These are phyloP conservation scores for Saturnia japonica DNA, from an alignment of 2,888 invertebrate species.

Conservation along the genomic window DNA sequence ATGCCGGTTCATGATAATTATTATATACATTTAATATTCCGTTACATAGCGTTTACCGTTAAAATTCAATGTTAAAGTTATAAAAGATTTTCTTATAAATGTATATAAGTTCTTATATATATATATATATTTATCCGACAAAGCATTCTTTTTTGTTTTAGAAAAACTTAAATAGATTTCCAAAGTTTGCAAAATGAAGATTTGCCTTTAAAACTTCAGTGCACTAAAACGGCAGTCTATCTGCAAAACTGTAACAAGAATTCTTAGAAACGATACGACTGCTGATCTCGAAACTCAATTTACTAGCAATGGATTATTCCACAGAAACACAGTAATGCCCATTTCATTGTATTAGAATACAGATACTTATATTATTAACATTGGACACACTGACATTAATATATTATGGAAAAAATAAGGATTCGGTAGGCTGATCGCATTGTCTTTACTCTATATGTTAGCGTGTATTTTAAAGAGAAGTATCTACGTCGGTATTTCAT, in stretches of 20 bases:
- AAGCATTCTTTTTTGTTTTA: background rate
- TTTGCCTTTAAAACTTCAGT: background rate
- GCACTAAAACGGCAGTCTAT: background rate
- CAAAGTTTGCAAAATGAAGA: background rate
- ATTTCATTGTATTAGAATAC: constrained; percentile 35
- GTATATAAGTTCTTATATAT: no score
- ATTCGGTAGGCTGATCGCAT: constrained; percentile 24
- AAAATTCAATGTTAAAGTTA: no score
- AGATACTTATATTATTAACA: constrained; percentile 26
- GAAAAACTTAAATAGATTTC: background rate
- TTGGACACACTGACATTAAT: constrained; percentile 42
- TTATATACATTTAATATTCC: no score
- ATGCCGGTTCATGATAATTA: no score
- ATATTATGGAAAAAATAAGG: constrained; percentile 51
- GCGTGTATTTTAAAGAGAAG: background rate
- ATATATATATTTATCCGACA: background rate
- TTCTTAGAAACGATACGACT: background rate
- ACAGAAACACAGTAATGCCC: constrained; percentile 31
- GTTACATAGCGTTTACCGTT: no score
- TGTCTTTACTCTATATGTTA: constrained; percentile 23
- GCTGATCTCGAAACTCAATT: constrained; percentile 26
- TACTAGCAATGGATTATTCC: constrained; percentile 26
- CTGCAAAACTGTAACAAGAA: background rate
- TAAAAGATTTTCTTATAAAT: no score
- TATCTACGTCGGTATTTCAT: background rate